A percentile compares a stretch with the other conserved stretches of the same genome.
These are phyloP conservation scores for Melikaiella ostensackeni DNA, from an alignment of 2,888 invertebrate genomes.

Conservation along the genomic window DNA sequence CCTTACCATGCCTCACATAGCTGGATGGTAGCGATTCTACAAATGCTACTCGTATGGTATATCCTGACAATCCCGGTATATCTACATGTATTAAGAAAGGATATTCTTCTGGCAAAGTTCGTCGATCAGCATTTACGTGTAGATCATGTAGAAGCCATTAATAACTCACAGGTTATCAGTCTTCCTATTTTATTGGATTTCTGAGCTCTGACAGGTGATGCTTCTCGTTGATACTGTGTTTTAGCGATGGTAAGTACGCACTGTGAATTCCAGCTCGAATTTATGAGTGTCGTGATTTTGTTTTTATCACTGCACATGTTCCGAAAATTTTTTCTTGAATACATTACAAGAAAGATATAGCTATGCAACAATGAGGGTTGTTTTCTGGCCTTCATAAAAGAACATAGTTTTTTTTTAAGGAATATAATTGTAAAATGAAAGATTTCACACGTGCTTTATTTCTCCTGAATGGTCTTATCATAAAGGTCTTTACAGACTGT, in stretches of 20 bases:
- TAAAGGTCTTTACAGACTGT: too few species aligned
- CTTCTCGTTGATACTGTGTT: background rate
- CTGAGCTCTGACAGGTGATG: background rate
- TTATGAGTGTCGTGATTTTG: background rate
- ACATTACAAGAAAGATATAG: too few species aligned
- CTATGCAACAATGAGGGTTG: too few species aligned
- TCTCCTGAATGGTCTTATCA: too few species aligned
- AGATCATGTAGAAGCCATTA: background rate
- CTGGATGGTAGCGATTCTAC: background rate
- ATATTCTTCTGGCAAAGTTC: background rate
- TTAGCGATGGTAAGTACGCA: background rate
- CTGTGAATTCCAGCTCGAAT: background rate
- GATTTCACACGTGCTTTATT: too few species aligned
- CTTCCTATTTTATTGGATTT: background rate
- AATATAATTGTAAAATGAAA: too few species aligned
- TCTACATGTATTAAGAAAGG: too few species aligned
- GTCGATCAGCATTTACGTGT: background rate
- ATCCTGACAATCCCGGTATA: background rate
- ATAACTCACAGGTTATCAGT: background rate
- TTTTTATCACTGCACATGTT: background rate
- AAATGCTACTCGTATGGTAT: background rate
- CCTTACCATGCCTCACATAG: background rate
- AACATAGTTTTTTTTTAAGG: too few species aligned
- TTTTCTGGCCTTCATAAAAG: too few species aligned
- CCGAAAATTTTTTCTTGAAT: too few species aligned